phyloP scores from a whole-genome alignment of 2,797 vertebrate genomes.

The Thunnus albacares region DNA sequence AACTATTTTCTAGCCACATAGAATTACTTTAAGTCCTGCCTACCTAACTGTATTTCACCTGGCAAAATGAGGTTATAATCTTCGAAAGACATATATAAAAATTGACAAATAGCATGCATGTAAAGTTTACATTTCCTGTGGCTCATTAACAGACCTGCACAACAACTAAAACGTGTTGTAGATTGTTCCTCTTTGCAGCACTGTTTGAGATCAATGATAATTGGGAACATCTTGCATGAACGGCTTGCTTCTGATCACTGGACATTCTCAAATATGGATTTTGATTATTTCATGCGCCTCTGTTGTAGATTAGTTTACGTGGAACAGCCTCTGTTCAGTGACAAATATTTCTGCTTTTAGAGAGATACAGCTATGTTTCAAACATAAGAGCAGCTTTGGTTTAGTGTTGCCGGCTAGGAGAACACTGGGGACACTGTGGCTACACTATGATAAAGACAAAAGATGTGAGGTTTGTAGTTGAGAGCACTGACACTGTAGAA shows the following conservation, averaged over 20 bases:
- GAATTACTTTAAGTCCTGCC: neutral
- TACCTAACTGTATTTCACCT: neutral
- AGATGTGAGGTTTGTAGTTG: neutral
- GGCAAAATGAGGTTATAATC: neutral
- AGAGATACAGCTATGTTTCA: neutral
- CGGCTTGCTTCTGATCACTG: neutral
- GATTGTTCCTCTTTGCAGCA: neutral
- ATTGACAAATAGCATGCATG: neutral
- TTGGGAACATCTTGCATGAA: neutral
- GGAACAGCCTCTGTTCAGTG: neutral
- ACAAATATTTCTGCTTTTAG: neutral
- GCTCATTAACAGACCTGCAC: neutral
- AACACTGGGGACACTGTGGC: neutral
- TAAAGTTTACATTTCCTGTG: no score
- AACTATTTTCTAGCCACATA: neutral
- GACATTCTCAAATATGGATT: neutral
- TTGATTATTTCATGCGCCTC: neutral
- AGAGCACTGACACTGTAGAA: neutral
- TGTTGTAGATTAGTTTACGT: neutral
- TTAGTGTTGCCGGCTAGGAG: slow-evolving; percentile 1
- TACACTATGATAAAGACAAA: neutral
- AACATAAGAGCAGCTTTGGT: neutral
- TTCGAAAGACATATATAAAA: neutral
- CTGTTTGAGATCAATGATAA: slow-evolving; percentile 9
- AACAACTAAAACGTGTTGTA: neutral